phyloP scores from a whole-genome alignment of 2,888 invertebrate genomes.

The Euzophera pinguis region DNA sequence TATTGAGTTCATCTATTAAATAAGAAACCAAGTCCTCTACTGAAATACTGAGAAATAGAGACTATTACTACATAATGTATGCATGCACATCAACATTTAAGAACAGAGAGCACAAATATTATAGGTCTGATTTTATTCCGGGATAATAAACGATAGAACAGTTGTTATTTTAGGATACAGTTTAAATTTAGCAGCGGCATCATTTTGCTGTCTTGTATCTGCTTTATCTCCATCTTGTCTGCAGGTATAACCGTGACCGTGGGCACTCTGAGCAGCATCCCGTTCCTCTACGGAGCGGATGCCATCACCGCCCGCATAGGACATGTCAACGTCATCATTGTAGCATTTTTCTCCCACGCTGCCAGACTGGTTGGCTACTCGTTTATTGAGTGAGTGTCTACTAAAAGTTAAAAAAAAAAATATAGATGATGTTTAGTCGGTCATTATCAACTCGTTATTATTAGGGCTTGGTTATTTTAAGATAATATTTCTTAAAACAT shows the following conservation, averaged over 20 bases:
- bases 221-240: constrained; percentile 30
- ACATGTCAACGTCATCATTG: constrained; percentile 90
- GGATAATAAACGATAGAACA: too few species aligned
- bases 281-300: constrained; percentile 91
- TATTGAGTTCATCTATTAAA: neutral
- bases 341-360: constrained; percentile 92
- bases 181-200: neutral
- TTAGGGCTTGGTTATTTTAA: too few species aligned
- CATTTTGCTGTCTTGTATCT: neutral
- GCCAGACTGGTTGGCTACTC: constrained; percentile 91
- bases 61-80: too few species aligned
- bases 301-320: constrained; percentile 89
- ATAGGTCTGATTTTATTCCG: too few species aligned
- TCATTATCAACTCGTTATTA: too few species aligned
- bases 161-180: neutral
- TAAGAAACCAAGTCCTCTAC: neutral
- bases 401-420: too few species aligned
- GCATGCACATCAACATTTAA: too few species aligned
- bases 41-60: too few species aligned
- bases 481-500: too few species aligned
- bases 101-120: too few species aligned
- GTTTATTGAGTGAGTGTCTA: constrained; percentile 86
- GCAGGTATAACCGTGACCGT: constrained; percentile 90
- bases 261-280: constrained; percentile 90
- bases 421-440: too few species aligned